phyloP scores from a whole-genome alignment of 2,113 vertebrate genomes.

The Lagenorhynchus albirostris region DNA sequence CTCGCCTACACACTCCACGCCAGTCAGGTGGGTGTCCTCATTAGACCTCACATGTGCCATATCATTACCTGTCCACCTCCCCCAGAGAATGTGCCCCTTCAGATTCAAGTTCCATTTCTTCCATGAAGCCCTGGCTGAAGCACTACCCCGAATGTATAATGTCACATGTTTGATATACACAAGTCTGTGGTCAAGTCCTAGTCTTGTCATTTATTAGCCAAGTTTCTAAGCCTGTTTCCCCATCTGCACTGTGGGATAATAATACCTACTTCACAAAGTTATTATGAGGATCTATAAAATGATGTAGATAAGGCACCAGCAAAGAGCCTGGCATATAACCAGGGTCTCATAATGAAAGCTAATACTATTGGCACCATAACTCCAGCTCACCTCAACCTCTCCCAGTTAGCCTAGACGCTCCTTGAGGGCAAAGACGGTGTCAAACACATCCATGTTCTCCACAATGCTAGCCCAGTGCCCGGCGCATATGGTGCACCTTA shows the following conservation, averaged over 20 bases:
- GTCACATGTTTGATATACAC: neutral
- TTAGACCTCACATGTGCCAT: neutral
- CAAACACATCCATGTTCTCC: neutral
- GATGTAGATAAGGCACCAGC: too few relatives aligned
- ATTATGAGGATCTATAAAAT: neutral
- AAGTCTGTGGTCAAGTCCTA: neutral
- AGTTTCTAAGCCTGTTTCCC: constrained; percentile 3
- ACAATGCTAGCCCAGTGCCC: neutral
- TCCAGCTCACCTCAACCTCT: neutral
- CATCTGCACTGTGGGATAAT: neutral
- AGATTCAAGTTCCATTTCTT: neutral
- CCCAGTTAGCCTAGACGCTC: neutral
- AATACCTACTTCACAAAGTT: neutral
- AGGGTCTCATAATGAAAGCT: neutral
- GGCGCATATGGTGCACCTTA: accelerated
- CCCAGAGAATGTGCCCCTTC: neutral
- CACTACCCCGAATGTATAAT: neutral
- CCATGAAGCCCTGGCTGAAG: neutral
- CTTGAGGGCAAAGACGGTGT: neutral
- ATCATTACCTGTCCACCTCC: too few relatives aligned
- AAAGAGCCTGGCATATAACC: neutral
- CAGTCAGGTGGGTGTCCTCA: neutral
- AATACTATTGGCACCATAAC: neutral
- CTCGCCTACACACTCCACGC: neutral
- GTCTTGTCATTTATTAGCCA: neutral